Conservation (phyloP, 92 coral and sea anemone species). For the Micromussa lordhowensis region DNA sequence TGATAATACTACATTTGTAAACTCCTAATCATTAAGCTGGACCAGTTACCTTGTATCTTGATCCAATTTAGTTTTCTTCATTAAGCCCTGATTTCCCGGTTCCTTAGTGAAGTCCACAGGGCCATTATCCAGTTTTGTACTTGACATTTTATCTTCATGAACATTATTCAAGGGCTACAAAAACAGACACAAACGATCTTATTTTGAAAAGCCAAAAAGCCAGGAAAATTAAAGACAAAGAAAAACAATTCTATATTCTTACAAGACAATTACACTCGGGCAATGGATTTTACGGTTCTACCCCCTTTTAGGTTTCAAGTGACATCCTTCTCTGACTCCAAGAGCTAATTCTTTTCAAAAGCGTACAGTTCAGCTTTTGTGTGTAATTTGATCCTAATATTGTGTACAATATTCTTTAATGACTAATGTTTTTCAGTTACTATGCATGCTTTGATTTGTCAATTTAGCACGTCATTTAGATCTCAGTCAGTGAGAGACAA, state of each 20-base stretch:
- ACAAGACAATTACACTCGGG: not conserved
- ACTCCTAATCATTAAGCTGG: not conserved
- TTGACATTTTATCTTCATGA: conserved; percentile 57
- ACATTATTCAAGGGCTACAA: conserved; percentile 57
- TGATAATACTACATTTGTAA: not conserved
- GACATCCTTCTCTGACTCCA: not conserved
- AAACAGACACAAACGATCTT: not conserved
- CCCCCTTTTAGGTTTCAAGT: not conserved
- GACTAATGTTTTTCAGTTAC: too few relatives aligned
- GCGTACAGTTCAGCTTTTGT: not conserved
- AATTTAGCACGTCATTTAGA: too few relatives aligned
- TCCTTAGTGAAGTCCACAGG: conserved; percentile 64
- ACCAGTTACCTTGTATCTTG: conserved; percentile 24
- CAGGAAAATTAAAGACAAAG: not conserved
- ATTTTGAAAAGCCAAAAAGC: not conserved
- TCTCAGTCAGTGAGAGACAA: not conserved
- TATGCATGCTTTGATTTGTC: too few relatives aligned
- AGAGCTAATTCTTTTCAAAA: not conserved
- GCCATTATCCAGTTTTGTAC: conserved; percentile 60
- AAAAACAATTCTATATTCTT: not conserved
- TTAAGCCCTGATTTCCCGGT: conserved; percentile 28
- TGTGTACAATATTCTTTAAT: not conserved
- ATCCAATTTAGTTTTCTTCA: conserved; percentile 47
- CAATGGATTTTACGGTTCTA: not conserved
- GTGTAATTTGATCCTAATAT: not conserved